phyloP scores from a whole-genome alignment of 2,113 vertebrate species.

The Morphnarchus princeps region DNA sequence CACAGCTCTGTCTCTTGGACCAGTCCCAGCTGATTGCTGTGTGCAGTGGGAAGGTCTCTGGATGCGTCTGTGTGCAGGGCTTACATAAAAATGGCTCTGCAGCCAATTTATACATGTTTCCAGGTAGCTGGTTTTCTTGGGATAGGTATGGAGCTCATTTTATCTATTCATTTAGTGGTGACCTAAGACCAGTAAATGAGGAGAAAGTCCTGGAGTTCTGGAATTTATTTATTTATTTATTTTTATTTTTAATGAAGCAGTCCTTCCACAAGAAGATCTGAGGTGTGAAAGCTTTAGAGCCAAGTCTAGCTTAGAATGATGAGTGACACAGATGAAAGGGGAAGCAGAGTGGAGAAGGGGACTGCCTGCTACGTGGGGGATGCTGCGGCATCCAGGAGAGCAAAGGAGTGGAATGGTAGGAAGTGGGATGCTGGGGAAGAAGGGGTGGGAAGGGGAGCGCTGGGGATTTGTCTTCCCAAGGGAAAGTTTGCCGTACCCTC shows the following conservation, averaged over 20 bases:
- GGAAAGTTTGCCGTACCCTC: not conserved
- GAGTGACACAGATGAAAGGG: not conserved
- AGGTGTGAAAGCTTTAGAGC: not conserved
- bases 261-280: not conserved
- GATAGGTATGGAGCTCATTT: not conserved
- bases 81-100: not conserved
- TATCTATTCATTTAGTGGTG: not conserved
- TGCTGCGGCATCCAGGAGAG: not conserved
- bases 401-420: too few relatives aligned
- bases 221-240: too few relatives aligned
- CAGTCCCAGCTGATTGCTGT: not conserved
- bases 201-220: not conserved
- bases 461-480: not conserved
- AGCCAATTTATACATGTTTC: not conserved
- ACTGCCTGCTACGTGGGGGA: rapidly evolving
- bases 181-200: not conserved
- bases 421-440: not conserved
- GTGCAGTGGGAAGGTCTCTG: not conserved
- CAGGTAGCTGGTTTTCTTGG: not conserved
- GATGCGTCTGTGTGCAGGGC: not conserved
- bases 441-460: not conserved
- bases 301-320: not conserved
- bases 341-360: rapidly evolving
- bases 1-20: not conserved
- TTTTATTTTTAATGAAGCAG: not conserved